Base-by-base conservation (phyloP, 2,797 vertebrate species). In the Argentina silus region DNA sequence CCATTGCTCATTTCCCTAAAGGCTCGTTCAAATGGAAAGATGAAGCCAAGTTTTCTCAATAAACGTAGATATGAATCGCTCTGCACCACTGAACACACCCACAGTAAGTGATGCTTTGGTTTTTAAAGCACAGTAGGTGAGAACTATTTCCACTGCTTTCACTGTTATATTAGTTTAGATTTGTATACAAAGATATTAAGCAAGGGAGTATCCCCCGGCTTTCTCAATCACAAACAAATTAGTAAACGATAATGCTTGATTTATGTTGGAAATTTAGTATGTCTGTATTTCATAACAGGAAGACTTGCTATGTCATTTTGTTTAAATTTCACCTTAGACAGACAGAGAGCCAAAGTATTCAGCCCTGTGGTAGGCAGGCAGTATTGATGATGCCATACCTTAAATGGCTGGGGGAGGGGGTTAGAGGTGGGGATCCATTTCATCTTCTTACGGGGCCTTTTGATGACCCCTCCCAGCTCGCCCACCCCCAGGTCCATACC, bases 391-490 rank as follows among this genome's bases (percentile, higher is more conserved):
- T 36, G 55, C 0, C 80, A 81, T 89, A 94, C 94, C 90, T 97
- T 98, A 90, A 99, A 99, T 3, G 97, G 88, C 88, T 98, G 97
- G n/a, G 97, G 97, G 79, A 99, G 94, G 59, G 97, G 95, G 86
- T 98, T 98, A 75, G 95, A 94, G 48, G 86, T 83, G 0, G 98
- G 93, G 53, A 99, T 99, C 98, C 98, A 99, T 87, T 99, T 99
- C 27, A 99, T 99, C 88, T 98, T 99, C 87, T 97, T 98, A 51
- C 98, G 95, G 0, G 96, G 95, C 64, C 98, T 91, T 91, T 99
- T 99, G 89, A 98, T 96, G 75, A 98, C 94, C 4, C 90, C 93
- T 0, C 86, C 92, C 11, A 97, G 93, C 66, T 96, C 97, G 1
- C 95, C 95, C 1, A 94, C 88, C 2, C 95, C 92, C 0, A 97